These are phyloP conservation scores for Nymphalis io DNA, from an alignment of 1,140 invertebrate genomes.

Conservation along the genomic window DNA sequence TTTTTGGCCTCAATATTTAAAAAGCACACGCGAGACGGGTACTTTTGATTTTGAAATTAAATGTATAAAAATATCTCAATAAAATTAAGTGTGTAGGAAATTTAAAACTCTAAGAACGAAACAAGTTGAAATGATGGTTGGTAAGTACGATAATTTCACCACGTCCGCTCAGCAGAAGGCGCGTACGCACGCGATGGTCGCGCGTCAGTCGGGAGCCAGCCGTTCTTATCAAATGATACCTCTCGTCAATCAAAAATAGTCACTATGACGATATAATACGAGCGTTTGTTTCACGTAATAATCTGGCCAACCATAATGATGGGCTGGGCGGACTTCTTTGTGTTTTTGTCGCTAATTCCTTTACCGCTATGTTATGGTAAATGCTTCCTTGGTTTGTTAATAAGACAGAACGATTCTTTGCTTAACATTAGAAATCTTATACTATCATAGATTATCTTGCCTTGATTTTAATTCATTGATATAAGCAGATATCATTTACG, in stretches of 20 bases:
- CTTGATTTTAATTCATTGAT: not conserved
- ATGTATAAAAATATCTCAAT: no score
- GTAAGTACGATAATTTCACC: conserved; percentile 64
- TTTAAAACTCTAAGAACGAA: conserved; percentile 15
- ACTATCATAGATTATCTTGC: not conserved
- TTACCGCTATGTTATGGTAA: conserved; percentile 74
- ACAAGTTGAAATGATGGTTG: conserved; percentile 21
- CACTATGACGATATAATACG: conserved; percentile 29
- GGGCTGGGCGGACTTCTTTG: conserved; percentile 57
- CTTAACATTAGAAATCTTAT: not conserved
- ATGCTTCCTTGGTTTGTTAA: conserved; percentile 60
- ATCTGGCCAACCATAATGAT: conserved; percentile 49
- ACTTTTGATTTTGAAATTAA: no score
- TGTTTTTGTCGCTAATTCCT: conserved; percentile 60
- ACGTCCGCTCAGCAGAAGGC: conserved; percentile 66
- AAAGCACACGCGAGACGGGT: no score
- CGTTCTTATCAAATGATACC: conserved; percentile 35
- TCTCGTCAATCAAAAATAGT: conserved; percentile 38
- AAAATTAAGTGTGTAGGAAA: no score
- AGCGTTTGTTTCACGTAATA: conserved; percentile 19
- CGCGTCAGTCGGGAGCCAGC: conserved; percentile 57
- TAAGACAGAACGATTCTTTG: conserved; percentile 8
- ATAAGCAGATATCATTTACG: conserved; percentile 6
- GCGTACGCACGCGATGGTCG: conserved; percentile 69
- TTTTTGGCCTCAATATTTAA: no score